Base-by-base conservation (phyloP, 2,113 vertebrate genomes). In the Melanostigma gelatinosum region DNA sequence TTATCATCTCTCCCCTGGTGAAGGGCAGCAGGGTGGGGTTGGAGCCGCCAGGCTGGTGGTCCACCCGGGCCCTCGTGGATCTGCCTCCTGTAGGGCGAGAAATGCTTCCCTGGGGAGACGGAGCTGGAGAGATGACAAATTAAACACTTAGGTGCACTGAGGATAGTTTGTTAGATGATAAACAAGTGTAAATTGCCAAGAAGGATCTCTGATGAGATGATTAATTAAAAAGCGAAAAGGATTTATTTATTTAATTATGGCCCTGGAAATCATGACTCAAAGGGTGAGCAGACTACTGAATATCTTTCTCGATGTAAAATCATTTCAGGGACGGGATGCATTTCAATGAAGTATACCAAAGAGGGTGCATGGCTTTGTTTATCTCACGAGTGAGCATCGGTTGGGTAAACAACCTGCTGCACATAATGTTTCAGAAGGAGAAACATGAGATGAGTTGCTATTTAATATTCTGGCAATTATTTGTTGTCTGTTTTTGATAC, bases 1-100 rank as follows among this genome's bases (percentile, higher is more conserved):
- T 91, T 87, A 99, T 93, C 16, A 93, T 34, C 7, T 97, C 96
- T 24, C 96, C 97, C 0, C 55, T 88, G 20, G 84, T 81, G 60
- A 99, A 98, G 44, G 89, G 91, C 74, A 99, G 95, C 87, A 98
- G 85, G 48, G 96, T 98, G 80, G 93, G 88, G 87, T 96, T 96
- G 88, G 93, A 65, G 0, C 90, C 91, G 0, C 92, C 0, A 0
- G 92, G 87, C 0, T 89, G 80, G 24, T 98, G 96, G 64, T 84
- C 15, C 46, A 83, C 91, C 48, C 77, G 50, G 6, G 94, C 94
- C 85, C 83, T 90, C 87, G 89, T 83, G 58, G 79, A 42, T 73
- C 74, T 84, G 0, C 73, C 72, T 32, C 71, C 83, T 20, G 44
- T 0, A 0, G 80, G 88, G 58, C 52, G 79, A 62, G 79, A 92